phyloP scores from a whole-genome alignment of 2,113 vertebrate genomes.

The Brienomyrus longianalis region DNA sequence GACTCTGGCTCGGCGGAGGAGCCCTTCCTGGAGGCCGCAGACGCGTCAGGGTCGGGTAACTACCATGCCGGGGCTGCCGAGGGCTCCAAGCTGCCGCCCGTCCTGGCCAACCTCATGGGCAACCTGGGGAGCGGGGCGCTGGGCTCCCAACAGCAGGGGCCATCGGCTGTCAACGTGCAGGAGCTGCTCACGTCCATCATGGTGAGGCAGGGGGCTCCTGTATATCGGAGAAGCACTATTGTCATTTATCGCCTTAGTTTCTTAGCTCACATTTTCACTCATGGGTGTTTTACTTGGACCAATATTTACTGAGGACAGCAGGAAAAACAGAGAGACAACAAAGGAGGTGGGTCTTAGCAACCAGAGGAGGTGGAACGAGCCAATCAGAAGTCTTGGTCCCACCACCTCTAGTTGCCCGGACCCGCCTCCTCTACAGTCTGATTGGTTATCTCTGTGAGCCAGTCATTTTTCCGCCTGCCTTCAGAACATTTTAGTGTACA shows the following conservation, averaged over 20 bases:
- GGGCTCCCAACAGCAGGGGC: slow-evolving; percentile 57
- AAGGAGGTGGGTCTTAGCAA: too few species aligned
- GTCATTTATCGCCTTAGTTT: background rate
- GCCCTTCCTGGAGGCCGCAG: slow-evolving; percentile 64
- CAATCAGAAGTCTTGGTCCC: too few species aligned
- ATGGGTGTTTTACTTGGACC: too few species aligned
- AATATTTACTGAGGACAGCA: too few species aligned
- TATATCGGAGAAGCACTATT: background rate
- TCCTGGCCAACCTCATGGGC: slow-evolving; percentile 58
- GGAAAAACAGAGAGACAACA: too few species aligned
- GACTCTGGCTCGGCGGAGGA: slow-evolving; percentile 74
- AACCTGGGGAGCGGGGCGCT: slow-evolving; percentile 47
- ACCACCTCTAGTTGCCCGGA: too few species aligned
- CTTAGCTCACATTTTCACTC: background rate
- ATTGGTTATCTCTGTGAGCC: too few species aligned
- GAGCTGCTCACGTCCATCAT: slow-evolving; percentile 88
- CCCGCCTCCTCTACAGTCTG: too few species aligned
- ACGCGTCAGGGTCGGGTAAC: slow-evolving; percentile 46
- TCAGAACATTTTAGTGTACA: too few species aligned
- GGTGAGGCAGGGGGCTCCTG: slow-evolving; percentile 48
- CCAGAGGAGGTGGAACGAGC: too few species aligned
- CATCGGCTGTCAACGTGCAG: slow-evolving; percentile 75
- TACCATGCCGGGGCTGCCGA: slow-evolving; percentile 48
- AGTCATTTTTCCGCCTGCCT: too few species aligned
- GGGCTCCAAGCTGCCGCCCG: slow-evolving; percentile 77